These are phyloP conservation scores for Probaryconus sp. DNA, from an alignment of 1,140 invertebrate genomes.

Conservation along the genomic window DNA sequence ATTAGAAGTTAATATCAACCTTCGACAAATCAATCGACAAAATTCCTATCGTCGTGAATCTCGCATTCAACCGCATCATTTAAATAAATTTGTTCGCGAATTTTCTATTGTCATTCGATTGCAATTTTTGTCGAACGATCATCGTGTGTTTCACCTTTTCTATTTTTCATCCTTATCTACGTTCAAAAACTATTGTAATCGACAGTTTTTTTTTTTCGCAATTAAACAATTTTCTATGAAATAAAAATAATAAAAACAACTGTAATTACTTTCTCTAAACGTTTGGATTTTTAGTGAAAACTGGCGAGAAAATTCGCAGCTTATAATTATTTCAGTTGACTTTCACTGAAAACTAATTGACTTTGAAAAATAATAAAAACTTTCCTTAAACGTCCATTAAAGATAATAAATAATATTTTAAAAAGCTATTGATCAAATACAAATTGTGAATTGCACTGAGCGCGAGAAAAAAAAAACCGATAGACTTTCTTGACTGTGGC, in stretches of 20 bases:
- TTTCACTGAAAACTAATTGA: slow-evolving; percentile 55
- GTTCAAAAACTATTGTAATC: too few species aligned
- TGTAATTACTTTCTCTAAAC: slow-evolving; percentile 53
- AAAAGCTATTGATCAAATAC: slow-evolving; percentile 25
- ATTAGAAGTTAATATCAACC: neutral
- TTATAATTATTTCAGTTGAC: slow-evolving; percentile 51
- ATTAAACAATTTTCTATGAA: too few species aligned
- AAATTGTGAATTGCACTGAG: slow-evolving; percentile 12
- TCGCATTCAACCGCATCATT: too few species aligned
- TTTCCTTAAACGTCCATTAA: slow-evolving; percentile 33
- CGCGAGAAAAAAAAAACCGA: neutral
- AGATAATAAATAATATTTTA: slow-evolving; percentile 18
- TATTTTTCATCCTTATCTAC: too few species aligned
- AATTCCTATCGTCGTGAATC: too few species aligned
- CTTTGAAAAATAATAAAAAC: slow-evolving; percentile 51
- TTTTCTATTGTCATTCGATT: too few species aligned
- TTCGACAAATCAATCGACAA: too few species aligned
- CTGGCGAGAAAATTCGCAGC: slow-evolving; percentile 50
- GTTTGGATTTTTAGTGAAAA: slow-evolving; percentile 55
- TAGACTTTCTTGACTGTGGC: too few species aligned
- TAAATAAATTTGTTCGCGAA: too few species aligned
- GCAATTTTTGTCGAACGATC: too few species aligned
- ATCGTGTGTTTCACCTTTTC: too few species aligned
- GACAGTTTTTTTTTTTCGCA: too few species aligned
- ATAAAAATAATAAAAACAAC: slow-evolving; percentile 5